Base-by-base conservation (phyloP, 2,113 vertebrate species). In the Melanotaenia duboulayi region DNA sequence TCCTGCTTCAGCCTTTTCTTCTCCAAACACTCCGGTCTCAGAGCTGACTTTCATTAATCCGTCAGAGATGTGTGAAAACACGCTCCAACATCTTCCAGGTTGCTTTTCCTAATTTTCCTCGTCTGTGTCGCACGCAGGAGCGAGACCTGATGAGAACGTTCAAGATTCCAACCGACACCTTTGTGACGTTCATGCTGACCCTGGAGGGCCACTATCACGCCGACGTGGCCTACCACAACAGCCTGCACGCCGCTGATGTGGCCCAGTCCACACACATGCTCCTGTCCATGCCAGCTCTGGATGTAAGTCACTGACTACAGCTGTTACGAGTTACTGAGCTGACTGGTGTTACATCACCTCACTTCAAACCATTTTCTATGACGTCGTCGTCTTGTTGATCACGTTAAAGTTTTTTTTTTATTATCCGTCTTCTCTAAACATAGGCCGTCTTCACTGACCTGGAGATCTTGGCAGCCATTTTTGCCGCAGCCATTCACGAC, bases 101-200 rank as follows among this genome's bases (percentile, higher is more conserved):
- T 3, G 25, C 16, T 65, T 74, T 83, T 57, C 37, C 25, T 37
- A 1, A 44, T 52, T 28, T 57, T 58, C 25, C 0, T 42, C 23
- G 25, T 50, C 7, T 65, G 46, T 76, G 46, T 76, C 10, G 0
- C 22, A 61, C 9, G 1, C 91, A 99, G 98, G 98, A 99, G 90
- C 91, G 98, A 92, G 97, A 99, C 58, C 93, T 99, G 54, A 94
- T 99, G 28, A 97, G 97, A 71, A 99, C 96, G 0, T 99, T 99
- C 93, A 97, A 96, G 93, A 99, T 99, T 90, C 97, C 97, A 0
- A 93, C 95, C 0, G 97, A 99, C 85, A 97, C 97, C 0, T 97
- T 99, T 32, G 95, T 99, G 63, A 97, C 96, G 11, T 99, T 98
- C 94, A 97, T 98, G 95, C 96, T 99, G 96, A 99, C 98, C 4